Percentiles rank a stretch among this genome's conserved stretches.
These are phyloP conservation scores for Aphidius gifuensis DNA, from an alignment of 1,140 invertebrate species.

Conservation along the genomic window DNA sequence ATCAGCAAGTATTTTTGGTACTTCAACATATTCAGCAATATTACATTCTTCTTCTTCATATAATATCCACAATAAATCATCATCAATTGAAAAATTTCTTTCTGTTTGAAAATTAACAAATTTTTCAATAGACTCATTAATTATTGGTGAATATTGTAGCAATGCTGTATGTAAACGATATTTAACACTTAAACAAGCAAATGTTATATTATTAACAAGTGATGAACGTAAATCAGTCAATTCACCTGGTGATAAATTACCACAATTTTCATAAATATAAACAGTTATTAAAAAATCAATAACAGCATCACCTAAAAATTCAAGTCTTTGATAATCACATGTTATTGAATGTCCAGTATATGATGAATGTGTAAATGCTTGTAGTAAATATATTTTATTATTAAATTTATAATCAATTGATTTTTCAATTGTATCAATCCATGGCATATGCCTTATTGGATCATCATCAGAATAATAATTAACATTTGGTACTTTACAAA, in stretches of 20 bases:
- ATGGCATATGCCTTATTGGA: slow-evolving; percentile 49
- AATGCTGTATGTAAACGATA: slow-evolving; percentile 76
- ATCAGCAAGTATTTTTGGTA: slow-evolving; percentile 93
- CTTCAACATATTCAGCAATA: slow-evolving; percentile 74
- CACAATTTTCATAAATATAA: slow-evolving; percentile 76
- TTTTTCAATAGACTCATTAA: slow-evolving; percentile 69
- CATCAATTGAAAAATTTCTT: slow-evolving; percentile 64
- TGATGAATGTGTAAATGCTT: slow-evolving; percentile 91
- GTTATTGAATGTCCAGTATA: slow-evolving; percentile 82
- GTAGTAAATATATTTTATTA: slow-evolving; percentile 57
- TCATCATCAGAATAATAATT: slow-evolving; percentile 41
- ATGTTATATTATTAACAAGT: slow-evolving; percentile 93
- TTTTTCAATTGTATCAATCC: slow-evolving; percentile 58
- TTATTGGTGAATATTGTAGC: slow-evolving; percentile 60
- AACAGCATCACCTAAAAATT: slow-evolving; percentile 95
- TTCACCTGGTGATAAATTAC: slow-evolving; percentile 72
- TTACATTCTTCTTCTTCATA: slow-evolving; percentile 67
- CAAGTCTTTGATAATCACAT: slow-evolving; percentile 88
- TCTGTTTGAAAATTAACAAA: slow-evolving; percentile 80
- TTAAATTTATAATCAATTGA: slow-evolving; percentile 67
- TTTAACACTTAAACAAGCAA: slow-evolving; percentile 85
- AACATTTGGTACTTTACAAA: slow-evolving; percentile 38
- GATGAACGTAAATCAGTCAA: slow-evolving; percentile 90
- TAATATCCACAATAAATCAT: slow-evolving; percentile 59
- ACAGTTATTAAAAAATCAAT: slow-evolving; percentile 87